Percentiles rank a stretch among this genome's conserved stretches.
phyloP scores from a whole-genome alignment of 2,888 invertebrate species.

The Mimas tiliae region DNA sequence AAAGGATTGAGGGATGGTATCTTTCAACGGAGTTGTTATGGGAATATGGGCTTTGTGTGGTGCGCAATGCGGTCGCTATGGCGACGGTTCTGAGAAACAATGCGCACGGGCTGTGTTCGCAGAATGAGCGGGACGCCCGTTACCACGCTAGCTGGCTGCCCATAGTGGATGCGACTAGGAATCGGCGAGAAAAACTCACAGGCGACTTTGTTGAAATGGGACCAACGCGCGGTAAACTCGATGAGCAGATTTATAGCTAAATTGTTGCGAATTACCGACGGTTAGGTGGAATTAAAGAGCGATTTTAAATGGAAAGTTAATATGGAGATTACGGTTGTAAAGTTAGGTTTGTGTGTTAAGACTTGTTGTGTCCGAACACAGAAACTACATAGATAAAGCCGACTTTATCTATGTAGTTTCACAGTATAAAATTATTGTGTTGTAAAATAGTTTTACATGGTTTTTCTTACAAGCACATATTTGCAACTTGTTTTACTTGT shows the following conservation, averaged over 20 bases:
- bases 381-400: not conserved
- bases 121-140: conserved; percentile 79
- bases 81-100: conserved; percentile 80
- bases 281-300: conserved; percentile 41
- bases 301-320: conserved; percentile 20
- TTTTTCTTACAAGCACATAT: too few species aligned
- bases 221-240: conserved; percentile 63
- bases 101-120: conserved; percentile 67
- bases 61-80: conserved; percentile 68
- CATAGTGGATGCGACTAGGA: conserved; percentile 73
- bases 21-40: conserved; percentile 51
- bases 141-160: conserved; percentile 54
- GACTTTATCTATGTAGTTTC: not conserved
- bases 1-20: conserved; percentile 71
- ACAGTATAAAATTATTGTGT: not conserved
- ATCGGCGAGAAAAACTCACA: conserved; percentile 76
- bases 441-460: not conserved
- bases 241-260: conserved; percentile 70
- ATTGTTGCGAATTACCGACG: conserved; percentile 71
- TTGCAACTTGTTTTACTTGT: too few species aligned
- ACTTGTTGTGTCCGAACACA: conserved; percentile 7
- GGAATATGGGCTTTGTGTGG: conserved; percentile 64
- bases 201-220: conserved; percentile 73
- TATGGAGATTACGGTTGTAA: conserved; percentile 20
- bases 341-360: not conserved